phyloP scores from a whole-genome alignment of 1,140 invertebrate species.

The Brachionus rubens region DNA sequence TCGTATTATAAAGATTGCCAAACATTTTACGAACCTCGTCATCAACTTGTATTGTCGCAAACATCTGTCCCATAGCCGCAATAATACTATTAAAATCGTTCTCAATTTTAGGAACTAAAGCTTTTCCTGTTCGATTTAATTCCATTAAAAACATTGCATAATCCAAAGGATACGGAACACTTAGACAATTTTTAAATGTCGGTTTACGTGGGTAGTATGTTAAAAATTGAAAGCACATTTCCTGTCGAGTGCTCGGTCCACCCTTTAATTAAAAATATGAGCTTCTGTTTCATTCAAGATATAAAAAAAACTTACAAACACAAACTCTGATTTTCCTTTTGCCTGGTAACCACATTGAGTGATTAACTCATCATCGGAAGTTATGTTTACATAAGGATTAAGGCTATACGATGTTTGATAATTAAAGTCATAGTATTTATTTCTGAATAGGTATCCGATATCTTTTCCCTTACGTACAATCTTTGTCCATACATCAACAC shows the following conservation, averaged over 20 bases:
- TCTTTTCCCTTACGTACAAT: conserved; percentile 10
- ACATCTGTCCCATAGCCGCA: no score
- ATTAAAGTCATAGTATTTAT: conserved; percentile 38
- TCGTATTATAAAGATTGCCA: no score
- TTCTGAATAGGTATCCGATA: conserved; percentile 5
- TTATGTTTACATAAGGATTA: neutral
- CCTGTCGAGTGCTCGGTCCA: conserved; percentile 29
- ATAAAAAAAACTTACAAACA: no score
- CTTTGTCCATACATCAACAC: neutral
- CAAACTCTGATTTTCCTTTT: neutral
- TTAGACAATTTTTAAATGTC: conserved; percentile 14
- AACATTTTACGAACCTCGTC: no score
- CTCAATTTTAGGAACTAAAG: no score
- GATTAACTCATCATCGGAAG: neutral
- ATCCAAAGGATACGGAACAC: neutral
- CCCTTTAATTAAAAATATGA: no score
- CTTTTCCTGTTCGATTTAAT: neutral
- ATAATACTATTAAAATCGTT: no score
- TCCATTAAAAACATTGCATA: neutral
- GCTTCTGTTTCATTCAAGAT: no score
- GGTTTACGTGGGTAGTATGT: conserved; percentile 11
- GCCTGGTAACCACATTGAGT: conserved; percentile 34
- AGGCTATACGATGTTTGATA: neutral
- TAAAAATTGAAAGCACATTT: conserved; percentile 43
- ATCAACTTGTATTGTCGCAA: no score